Conservation (phyloP, 1,140 invertebrate genomes). For the Helicoverpa armigera region DNA sequence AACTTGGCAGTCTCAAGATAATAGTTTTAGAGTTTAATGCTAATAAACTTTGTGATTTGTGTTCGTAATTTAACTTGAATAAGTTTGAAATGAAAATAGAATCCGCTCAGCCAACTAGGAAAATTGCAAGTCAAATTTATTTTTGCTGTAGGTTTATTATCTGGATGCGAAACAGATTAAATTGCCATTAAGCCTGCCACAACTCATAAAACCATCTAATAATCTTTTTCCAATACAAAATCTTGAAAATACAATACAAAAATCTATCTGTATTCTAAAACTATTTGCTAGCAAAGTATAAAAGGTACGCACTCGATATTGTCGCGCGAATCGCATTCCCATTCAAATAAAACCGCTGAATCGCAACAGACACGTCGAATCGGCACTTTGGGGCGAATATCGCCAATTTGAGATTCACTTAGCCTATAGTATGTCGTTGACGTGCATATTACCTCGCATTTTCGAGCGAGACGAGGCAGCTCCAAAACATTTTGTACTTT, state of each 20-base stretch:
- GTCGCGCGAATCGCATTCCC: conserved; percentile 44
- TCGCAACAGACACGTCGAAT: conserved; percentile 46
- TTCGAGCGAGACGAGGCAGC: neutral
- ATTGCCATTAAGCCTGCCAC: no score
- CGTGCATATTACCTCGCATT: conserved; percentile 26
- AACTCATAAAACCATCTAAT: neutral
- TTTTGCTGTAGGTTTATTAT: no score
- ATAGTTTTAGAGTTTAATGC: conserved; percentile 17
- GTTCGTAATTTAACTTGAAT: conserved; percentile 5
- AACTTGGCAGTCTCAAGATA: conserved; percentile 14
- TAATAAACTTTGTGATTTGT: conserved; percentile 41
- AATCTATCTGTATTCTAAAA: conserved; percentile 38
- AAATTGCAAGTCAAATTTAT: no score
- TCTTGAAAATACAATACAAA: conserved; percentile 25
- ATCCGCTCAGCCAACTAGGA: no score
- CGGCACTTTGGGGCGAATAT: conserved; percentile 46
- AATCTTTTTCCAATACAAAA: conserved; percentile 36
- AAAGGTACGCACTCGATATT: conserved; percentile 21
- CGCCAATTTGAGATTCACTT: conserved; percentile 49
- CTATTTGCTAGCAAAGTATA: conserved; percentile 14
- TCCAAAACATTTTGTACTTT: neutral
- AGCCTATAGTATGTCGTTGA: conserved; percentile 23
- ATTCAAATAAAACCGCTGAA: conserved; percentile 51
- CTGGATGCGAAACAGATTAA: neutral
- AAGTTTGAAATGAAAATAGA: neutral